Evolutionary conservation across 2,113 vertebrate species (phyloP).

Genomic region (Myodes glareolus): DNA sequence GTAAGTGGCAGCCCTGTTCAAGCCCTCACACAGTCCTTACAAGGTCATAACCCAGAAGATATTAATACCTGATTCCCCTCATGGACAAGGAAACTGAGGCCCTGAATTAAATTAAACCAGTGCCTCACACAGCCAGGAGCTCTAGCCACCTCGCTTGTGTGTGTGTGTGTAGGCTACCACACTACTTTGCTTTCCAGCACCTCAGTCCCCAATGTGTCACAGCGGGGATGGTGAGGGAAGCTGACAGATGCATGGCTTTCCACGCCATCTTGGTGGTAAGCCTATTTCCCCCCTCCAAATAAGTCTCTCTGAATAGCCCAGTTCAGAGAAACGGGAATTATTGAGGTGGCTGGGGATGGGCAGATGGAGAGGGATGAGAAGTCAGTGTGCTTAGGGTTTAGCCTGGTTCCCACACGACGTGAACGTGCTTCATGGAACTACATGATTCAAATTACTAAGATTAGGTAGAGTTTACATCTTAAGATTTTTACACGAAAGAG

Average conservation of each 20-base stretch:
- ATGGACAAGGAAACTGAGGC: background rate
- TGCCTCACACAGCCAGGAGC: background rate
- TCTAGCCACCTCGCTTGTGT: background rate
- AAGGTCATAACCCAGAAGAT: background rate
- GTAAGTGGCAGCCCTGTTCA: background rate
- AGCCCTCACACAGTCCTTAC: background rate
- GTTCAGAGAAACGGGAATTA: too few relatives aligned
- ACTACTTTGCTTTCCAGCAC: background rate
- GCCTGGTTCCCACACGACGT: background rate
- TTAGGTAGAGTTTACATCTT: background rate
- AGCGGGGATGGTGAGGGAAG: fast-evolving
- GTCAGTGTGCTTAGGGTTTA: background rate
- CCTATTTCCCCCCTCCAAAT: background rate
- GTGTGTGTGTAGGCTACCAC: background rate
- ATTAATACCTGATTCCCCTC: background rate
- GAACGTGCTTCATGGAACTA: background rate
- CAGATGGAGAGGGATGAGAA: background rate
- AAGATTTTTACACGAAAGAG: constrained; percentile 1
- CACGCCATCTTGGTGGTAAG: background rate
- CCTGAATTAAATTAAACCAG: background rate
- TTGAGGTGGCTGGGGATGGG: background rate
- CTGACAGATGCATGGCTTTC: background rate
- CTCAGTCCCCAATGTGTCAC: background rate
- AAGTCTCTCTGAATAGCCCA: background rate
- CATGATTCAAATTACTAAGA: background rate